Base-by-base conservation (phyloP, 2,113 vertebrate species). In the Acrocephalus kingi region DNA sequence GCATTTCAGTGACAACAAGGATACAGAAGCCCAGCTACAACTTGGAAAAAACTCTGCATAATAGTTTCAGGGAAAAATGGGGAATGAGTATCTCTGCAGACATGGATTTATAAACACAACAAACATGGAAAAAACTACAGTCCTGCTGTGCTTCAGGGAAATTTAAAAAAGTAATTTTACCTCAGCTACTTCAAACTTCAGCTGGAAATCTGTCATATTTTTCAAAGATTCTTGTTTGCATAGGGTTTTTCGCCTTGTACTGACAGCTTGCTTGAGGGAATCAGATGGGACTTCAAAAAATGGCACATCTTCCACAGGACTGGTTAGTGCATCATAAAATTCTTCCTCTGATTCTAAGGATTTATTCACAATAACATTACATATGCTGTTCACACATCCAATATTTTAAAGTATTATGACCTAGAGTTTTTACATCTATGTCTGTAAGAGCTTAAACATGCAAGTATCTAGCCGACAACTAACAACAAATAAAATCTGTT, bases 251-350 rank as follows among this genome's bases (percentile, higher is more conserved):
- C 83, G 97, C 84, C 95, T 98, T 68, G 66, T 56, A 61, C 93
- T 96, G 87, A 94, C 73, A 45, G 54, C 49, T 51, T 80, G 86
- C 55, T 91, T 89, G 41, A 98, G 86, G 2, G 97, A 94, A 58
- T 92, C 96, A 74, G 96, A 94, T 31, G 97, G 64, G 58, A 97
- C 97, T 67, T 98, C 95, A 94, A 99, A 99, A 96, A 98, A 98
- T 4, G 96, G 77, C 58, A 90, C 20, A 7, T 99, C 98, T 59
- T 98, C 98, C 14, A 99, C 77, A 10, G 99, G 99, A 95, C 99
- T 99, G 94, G 97, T 99, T 41, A 98, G 98, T 46, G 99, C 99
- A 93, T 99, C 99, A 78, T 98, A 99, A 97, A 99, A 99, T 95
- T 99, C 99, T 87, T 99, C 99, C 84, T 99, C 99, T 45, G 99